phyloP scores from a whole-genome alignment of 2,113 vertebrate species.

The Cavia porcellus region DNA sequence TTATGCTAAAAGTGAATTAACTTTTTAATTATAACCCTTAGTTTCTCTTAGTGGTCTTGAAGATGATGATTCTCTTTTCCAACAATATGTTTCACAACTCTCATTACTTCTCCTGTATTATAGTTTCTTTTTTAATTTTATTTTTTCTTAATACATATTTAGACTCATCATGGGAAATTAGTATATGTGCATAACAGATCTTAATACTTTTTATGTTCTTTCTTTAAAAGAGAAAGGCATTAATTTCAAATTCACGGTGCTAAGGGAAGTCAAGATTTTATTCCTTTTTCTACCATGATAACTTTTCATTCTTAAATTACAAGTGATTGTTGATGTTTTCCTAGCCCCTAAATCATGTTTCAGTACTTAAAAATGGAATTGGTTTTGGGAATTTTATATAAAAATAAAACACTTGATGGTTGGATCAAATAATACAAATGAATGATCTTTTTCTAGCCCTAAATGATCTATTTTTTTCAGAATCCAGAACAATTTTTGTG shows the following conservation, averaged over 20 bases:
- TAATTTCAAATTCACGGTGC: conserved; percentile 27
- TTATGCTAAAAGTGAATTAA: conserved; percentile 14
- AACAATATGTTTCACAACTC: conserved; percentile 55
- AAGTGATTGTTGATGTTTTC: conserved; percentile 3
- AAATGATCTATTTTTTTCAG: background rate
- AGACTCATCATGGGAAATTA: background rate
- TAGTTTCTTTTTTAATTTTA: background rate
- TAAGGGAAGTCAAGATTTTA: conserved; percentile 54
- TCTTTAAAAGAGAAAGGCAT: background rate
- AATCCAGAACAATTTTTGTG: conserved; percentile 15
- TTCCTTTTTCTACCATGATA: background rate
- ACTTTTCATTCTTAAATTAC: conserved; percentile 30
- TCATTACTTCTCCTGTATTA: conserved; percentile 4
- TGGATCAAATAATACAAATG: background rate
- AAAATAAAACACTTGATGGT: conserved; percentile 29
- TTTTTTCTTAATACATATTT: background rate
- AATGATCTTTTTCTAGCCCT: background rate
- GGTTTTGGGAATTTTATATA: conserved; percentile 60
- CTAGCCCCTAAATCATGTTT: background rate
- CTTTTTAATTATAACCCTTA: conserved; percentile 3
- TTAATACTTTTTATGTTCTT: background rate
- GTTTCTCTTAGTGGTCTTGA: conserved; percentile 57
- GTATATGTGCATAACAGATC: background rate
- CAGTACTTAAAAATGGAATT: conserved; percentile 25
- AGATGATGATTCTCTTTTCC: background rate